These are phyloP conservation scores for Drosophila rubida DNA, from an alignment of 2,888 invertebrate species.

Conservation along the genomic window DNA sequence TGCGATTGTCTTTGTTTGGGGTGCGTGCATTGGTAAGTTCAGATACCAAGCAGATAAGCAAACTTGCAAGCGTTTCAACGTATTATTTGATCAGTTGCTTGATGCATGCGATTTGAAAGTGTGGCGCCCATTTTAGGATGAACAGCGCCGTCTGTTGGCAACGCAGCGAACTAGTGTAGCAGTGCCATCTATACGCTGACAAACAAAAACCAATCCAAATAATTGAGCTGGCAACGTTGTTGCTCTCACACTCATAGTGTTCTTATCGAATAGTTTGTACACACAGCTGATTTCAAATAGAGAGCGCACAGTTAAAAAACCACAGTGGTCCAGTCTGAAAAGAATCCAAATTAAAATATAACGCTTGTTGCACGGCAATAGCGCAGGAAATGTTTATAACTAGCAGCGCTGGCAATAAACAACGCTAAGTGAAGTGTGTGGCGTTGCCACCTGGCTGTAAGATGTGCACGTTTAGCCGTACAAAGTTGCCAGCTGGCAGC, in stretches of 20 bases:
- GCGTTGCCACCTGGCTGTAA: background rate
- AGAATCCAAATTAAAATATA: background rate
- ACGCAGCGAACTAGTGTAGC: background rate
- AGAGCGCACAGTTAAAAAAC: background rate
- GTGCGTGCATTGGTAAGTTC: background rate
- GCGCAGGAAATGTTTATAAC: background rate
- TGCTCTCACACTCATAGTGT: background rate
- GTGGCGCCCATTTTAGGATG: background rate
- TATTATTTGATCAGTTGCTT: no score
- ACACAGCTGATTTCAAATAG: slow-evolving; percentile 31
- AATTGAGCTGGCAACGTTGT: background rate
- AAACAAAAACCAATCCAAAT: background rate
- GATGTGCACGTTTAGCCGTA: background rate
- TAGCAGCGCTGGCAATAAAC: background rate
- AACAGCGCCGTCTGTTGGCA: slow-evolving; percentile 10
- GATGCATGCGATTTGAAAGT: background rate
- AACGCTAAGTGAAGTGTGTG: background rate
- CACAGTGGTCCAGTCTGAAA: no score
- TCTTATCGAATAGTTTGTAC: slow-evolving; percentile 17
- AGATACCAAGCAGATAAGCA: background rate
- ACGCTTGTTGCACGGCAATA: background rate
- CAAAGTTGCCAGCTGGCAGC: slow-evolving; percentile 36
- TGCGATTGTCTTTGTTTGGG: background rate
- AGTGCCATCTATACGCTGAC: slow-evolving; percentile 31
- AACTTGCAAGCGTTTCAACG: background rate